phyloP scores from a whole-genome alignment of 2,888 invertebrate species.

The Drosophila imparisetae region DNA sequence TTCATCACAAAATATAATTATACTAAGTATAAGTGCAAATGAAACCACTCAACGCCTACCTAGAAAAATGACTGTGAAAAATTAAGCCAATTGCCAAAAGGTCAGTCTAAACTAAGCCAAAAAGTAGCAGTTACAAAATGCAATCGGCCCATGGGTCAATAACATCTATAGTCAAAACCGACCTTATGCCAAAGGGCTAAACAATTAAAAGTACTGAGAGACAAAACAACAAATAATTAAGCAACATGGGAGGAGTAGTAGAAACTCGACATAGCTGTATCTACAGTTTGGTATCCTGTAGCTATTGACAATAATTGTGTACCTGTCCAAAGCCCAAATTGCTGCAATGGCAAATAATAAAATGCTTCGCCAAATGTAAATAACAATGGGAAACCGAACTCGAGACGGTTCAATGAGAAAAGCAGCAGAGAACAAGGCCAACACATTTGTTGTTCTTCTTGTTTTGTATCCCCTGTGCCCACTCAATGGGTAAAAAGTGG shows the following conservation, averaged over 20 bases:
- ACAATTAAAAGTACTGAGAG: constrained; percentile 38
- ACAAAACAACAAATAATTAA: constrained; percentile 52
- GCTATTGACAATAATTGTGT: constrained; percentile 56
- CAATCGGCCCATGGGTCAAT: constrained; percentile 42
- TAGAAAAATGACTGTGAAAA: constrained; percentile 11
- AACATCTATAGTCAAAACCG: constrained; percentile 11
- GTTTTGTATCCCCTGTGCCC: constrained; percentile 10
- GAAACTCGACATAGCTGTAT: constrained; percentile 12
- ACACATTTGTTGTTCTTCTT: constrained; percentile 32
- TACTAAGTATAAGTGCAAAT: constrained; percentile 10
- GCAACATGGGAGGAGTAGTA: constrained; percentile 15
- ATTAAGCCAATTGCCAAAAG: constrained; percentile 24
- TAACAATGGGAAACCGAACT: constrained; percentile 55
- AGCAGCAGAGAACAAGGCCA: constrained; percentile 14
- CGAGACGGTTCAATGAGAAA: constrained; percentile 32
- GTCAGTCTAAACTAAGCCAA: constrained; percentile 22
- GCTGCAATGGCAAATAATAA: constrained; percentile 69
- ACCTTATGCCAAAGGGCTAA: constrained; percentile 37
- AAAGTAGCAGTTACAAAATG: constrained; percentile 28
- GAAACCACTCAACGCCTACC: background rate
- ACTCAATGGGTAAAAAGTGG: background rate
- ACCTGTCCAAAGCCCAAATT: constrained; percentile 57
- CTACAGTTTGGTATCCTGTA: constrained; percentile 37
- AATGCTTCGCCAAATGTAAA: constrained; percentile 72
- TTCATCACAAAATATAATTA: background rate